Evolutionary conservation across 2,888 invertebrate species (phyloP), one percentile per base, ranked within the genome.

Genomic region (Scrobipalpa costella): DNA sequence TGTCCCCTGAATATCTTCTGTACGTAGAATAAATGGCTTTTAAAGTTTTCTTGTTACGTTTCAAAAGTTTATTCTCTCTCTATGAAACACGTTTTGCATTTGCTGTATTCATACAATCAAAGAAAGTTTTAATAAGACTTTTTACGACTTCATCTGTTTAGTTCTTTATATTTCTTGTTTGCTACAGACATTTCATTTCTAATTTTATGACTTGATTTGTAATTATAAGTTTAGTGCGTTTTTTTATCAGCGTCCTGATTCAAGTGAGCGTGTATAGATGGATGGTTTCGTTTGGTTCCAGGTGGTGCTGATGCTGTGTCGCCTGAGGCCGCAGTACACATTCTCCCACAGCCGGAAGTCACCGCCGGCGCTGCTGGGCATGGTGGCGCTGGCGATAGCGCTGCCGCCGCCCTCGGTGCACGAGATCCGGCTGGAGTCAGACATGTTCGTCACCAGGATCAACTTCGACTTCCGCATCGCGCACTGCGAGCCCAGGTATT

Each of bases 401-500:
- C 92, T 99, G 71, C 99, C 99, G 57, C 98, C 99, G 11, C 98
- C 99, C 11, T 98, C 98, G 69, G 98, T 99, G 70, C 98, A 99
- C 83, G 99, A 99, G 92, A 98, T 98, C 75, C 94, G 98, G 73
- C 93, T 99, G 74, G 98, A 98, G 86, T 95, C 96, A 63, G 98
- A 98, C 83, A 97, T 97, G 97, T 99, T 99, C 88, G 98, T 99
- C 76, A 98, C 98, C 66, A 94, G 98, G 80, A 96, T 99, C 79
- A 97, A 96, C 85, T 98, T 98, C 78, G 98, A 98, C 90, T 98
- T 99, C 90, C 95, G 97, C 92, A 96, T 99, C 93, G 97, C 98
- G 68, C 98, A 99, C 86, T 98, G 98, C 84, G 99, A 99, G 85
- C 98, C 98, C 80, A 96, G 96, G 98, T 98, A 91, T 92, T 81